Percentiles rank a stretch among this genome's conserved stretches.
phyloP scores from a whole-genome alignment of 2,113 vertebrate species.

The Caloenas nicobarica region DNA sequence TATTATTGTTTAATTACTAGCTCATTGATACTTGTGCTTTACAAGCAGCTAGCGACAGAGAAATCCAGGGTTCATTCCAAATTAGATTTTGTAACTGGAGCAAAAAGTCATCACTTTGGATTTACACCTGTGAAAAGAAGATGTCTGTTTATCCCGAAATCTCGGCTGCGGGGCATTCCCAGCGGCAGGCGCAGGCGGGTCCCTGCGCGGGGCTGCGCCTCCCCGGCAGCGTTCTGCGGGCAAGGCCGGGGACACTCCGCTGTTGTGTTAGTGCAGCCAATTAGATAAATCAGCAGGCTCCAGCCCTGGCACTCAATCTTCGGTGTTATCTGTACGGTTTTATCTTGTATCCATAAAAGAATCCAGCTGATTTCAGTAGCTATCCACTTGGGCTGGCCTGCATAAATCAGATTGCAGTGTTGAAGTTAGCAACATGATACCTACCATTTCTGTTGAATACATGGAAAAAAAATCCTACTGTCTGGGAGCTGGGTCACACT shows the following conservation, averaged over 20 bases:
- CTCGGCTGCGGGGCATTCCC: not conserved
- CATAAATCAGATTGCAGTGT: not conserved
- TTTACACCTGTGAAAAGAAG: not conserved
- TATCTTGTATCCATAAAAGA: conserved; percentile 19
- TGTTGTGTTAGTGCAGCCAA: not conserved
- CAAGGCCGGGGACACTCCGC: not conserved
- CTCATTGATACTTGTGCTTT: not conserved
- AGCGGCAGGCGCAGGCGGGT: not conserved
- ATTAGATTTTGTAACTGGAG: not conserved
- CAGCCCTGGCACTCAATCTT: not conserved
- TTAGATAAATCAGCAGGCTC: not conserved
- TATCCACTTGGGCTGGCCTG: not conserved
- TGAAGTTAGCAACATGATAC: conserved; percentile 34
- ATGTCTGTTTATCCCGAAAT: not conserved
- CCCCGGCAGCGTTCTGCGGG: not conserved
- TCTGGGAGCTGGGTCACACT: conserved; percentile 8
- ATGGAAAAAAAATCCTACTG: not conserved
- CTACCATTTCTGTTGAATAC: not conserved
- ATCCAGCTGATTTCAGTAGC: conserved; percentile 38
- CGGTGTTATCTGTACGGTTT: not conserved
- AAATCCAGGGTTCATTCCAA: not conserved
- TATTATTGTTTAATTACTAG: conserved; percentile 19
- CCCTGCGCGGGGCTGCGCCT: not conserved
- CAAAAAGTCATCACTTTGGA: not conserved
- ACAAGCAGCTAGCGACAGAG: not conserved